Evolutionary conservation across 2,797 vertebrate species (phyloP).

Genomic region (Danio tinwini): DNA sequence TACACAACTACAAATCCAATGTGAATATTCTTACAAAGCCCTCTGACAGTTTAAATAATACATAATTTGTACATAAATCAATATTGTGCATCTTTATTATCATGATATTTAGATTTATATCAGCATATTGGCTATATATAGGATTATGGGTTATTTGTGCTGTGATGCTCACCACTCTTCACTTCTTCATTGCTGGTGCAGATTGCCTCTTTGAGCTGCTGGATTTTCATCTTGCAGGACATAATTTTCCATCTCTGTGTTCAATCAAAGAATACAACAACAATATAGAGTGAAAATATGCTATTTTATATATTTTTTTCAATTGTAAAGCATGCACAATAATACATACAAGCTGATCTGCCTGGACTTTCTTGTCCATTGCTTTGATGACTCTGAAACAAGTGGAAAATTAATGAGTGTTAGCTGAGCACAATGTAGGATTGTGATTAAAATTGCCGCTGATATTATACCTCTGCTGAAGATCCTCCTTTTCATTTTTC

Average conservation of each 20-base stretch:
- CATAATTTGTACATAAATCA: too few species aligned
- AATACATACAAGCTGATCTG: conserved; percentile 89
- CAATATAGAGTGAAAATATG: too few species aligned
- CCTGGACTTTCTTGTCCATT: conserved; percentile 87
- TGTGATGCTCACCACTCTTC: conserved; percentile 83
- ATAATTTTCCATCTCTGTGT: conserved; percentile 97
- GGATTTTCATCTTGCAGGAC: conserved; percentile 95
- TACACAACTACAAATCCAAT: too few species aligned
- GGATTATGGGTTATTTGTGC: neutral
- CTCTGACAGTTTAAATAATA: too few species aligned
- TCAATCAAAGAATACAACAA: conserved; percentile 49
- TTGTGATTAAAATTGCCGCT: neutral
- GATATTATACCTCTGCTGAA: conserved; percentile 87
- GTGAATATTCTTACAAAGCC: too few species aligned
- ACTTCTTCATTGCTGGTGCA: conserved; percentile 87
- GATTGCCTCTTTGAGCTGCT: conserved; percentile 93
- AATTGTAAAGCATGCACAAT: neutral
- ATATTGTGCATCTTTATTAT: too few species aligned
- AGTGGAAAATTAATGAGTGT: conserved; percentile 45
- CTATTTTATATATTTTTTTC: too few species aligned
- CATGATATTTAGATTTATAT: too few species aligned
- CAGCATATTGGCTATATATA: neutral
- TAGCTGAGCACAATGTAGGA: neutral
- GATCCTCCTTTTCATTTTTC: conserved; percentile 86
- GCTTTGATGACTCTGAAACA: conserved; percentile 83